Evolutionary conservation across 2,113 vertebrate genomes (phyloP), one percentile per base, ranked within the genome.

Genomic region (Desmodus rotundus): DNA sequence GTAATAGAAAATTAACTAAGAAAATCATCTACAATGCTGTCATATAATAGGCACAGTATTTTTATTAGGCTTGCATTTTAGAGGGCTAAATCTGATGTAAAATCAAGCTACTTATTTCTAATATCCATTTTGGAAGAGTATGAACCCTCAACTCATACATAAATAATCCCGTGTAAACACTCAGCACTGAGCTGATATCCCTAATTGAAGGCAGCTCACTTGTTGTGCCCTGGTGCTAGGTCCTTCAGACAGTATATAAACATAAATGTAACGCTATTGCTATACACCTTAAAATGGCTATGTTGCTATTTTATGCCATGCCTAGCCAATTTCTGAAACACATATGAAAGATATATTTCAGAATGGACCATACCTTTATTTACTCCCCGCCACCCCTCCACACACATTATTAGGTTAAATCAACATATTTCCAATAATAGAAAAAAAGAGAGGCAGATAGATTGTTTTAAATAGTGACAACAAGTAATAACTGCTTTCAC

Each of bases 151-250:
- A 87, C 84, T 98, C 97, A 97, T 98, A 85, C 87, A 98, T 98
- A 98, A 98, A 97, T 97, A 98, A 98, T 97, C 50, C 90, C 84
- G 7, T 97, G 82, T 95, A 89, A 97, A 98, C 96, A 96, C 73
- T 78, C 74, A 98, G 82, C 83, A 61, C 85, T 94, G 88, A 94
- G 89, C 85, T 0, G 0, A 89, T 95, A 93, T 56, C 47, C 96
- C 98, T 98, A 98, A 98, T 96, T 98, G 97, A 98, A 98, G 97
- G 94, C 89, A 98, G 96, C 93, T 98, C 97, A 96, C 80, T 89
- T 92, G 12, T 96, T 97, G 97, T 72, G 94, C 92, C 92, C 56
- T 84, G 31, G 67, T 88, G 76, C 89, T 96, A 97, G 72, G 94
- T 98, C 94, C 96, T 98, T 92, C 56, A 92, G 97, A 97, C 93